phyloP scores from a whole-genome alignment of 2,888 invertebrate genomes.

The Tetramorium bicarinatum region DNA sequence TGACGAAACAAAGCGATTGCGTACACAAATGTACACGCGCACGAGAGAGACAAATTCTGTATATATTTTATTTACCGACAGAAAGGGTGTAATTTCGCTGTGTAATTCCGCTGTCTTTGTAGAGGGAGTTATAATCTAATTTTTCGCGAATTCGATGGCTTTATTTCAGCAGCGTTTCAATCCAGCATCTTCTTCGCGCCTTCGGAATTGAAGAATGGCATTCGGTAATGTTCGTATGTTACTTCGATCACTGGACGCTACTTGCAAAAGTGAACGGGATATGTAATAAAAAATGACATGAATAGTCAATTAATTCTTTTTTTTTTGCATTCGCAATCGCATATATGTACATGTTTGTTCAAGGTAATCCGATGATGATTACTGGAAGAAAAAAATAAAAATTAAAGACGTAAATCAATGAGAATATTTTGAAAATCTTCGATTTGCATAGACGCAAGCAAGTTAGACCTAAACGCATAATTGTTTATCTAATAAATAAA shows the following conservation, averaged over 20 bases:
- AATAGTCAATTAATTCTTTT: conserved; percentile 50
- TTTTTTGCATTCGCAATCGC: conserved; percentile 74
- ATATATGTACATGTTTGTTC: conserved; percentile 58
- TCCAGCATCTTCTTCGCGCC: neutral
- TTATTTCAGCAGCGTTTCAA: neutral
- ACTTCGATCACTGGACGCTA: neutral
- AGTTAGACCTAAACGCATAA: too few species aligned
- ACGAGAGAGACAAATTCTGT: neutral
- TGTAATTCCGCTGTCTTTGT: conserved; percentile 23
- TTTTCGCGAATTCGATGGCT: conserved; percentile 46
- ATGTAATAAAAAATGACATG: neutral
- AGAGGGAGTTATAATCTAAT: conserved; percentile 66
- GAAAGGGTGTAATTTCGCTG: conserved; percentile 43
- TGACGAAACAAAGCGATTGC: neutral
- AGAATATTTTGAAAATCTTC: neutral
- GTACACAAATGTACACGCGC: neutral
- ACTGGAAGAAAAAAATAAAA: neutral
- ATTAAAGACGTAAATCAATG: neutral
- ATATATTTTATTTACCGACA: conserved; percentile 66
- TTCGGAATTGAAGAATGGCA: neutral
- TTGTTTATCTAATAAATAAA: neutral
- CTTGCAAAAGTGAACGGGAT: neutral
- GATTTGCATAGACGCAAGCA: too few species aligned
- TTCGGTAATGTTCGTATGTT: too few species aligned
- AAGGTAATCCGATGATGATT: conserved; percentile 35